A percentile compares a stretch with the other conserved stretches of the same genome.
Conservation (phyloP, 2,113 vertebrate genomes). For the Neodon shergylaensis region DNA sequence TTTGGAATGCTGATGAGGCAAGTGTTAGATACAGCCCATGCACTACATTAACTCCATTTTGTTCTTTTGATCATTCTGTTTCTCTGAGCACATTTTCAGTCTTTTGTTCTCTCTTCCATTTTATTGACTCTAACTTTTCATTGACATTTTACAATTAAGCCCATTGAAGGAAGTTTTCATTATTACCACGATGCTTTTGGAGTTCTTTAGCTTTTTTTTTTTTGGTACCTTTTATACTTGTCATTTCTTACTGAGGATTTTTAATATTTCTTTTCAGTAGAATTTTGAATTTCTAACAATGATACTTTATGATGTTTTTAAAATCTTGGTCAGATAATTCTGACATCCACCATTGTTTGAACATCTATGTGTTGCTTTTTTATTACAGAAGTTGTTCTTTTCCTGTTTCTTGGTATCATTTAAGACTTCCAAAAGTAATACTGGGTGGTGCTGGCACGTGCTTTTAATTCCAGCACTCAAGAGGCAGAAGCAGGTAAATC, state of each 20-base stretch:
- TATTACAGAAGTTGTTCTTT: neutral
- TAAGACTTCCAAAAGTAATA: neutral
- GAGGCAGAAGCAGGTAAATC: no score
- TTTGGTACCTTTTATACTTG: neutral
- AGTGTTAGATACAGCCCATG: neutral
- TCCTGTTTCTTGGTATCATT: neutral
- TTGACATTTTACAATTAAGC: neutral
- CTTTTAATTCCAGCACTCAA: no score
- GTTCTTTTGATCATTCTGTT: neutral
- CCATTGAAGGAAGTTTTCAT: neutral
- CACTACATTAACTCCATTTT: neutral
- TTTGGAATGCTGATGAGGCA: neutral
- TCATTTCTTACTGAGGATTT: neutral
- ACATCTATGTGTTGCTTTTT: neutral
- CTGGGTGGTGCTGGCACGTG: no score
- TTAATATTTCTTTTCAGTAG: neutral
- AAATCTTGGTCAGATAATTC: neutral
- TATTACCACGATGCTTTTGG: neutral
- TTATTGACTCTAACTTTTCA: neutral
- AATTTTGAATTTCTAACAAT: neutral
- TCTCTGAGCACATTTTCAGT: neutral
- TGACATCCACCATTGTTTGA: neutral
- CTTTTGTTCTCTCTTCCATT: neutral
- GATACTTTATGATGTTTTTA: neutral
- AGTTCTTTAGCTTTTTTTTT: neutral